Evolutionary conservation across 2,113 vertebrate species (phyloP).

Genomic region (Misgurnus anguillicaudatus): DNA sequence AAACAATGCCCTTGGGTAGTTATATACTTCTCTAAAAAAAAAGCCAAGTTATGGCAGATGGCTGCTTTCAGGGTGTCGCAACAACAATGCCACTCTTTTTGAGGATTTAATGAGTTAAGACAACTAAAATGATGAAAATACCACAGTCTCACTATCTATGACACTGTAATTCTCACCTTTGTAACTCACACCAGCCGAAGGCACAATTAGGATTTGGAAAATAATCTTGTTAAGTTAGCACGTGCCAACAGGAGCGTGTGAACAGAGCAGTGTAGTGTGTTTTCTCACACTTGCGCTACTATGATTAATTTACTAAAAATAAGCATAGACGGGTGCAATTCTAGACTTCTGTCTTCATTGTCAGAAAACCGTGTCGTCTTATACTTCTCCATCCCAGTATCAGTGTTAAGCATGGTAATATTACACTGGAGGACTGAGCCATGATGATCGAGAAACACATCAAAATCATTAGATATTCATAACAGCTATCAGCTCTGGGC

Average conservation of each 20-base stretch:
- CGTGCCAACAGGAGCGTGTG: constrained; percentile 24
- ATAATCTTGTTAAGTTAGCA: background rate
- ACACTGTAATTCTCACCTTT: constrained; percentile 14
- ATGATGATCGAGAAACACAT: background rate
- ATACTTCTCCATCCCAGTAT: background rate
- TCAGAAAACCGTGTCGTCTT: background rate
- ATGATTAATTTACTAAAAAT: constrained; percentile 2
- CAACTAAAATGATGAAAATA: constrained; percentile 47
- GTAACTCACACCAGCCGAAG: constrained; percentile 11
- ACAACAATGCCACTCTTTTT: background rate
- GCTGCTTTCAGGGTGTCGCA: background rate
- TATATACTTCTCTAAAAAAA: background rate
- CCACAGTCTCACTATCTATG: constrained; percentile 8
- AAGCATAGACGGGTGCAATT: background rate
- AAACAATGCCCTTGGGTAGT: background rate
- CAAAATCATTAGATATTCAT: background rate
- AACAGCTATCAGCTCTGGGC: background rate
- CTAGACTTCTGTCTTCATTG: background rate
- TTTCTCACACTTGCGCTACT: background rate
- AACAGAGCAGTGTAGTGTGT: background rate
- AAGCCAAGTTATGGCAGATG: background rate
- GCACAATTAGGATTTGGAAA: background rate
- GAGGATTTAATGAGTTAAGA: constrained; percentile 35
- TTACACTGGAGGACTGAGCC: background rate
- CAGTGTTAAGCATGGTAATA: background rate